These are phyloP conservation scores for Protobothrops mucrosquamatus DNA, from an alignment of 2,113 vertebrate species.

Conservation along the genomic window DNA sequence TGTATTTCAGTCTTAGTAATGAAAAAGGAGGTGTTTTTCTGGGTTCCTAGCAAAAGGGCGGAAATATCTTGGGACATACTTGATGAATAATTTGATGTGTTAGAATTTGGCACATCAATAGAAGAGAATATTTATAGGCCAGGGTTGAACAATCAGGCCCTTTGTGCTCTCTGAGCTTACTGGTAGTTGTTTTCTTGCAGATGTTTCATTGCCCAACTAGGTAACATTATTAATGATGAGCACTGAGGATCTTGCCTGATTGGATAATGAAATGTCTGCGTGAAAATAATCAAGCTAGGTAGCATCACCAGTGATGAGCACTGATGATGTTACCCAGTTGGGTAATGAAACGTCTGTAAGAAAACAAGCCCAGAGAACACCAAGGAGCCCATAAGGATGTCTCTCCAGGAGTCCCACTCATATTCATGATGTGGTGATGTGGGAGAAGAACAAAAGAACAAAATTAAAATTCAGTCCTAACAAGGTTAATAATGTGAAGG, in stretches of 20 bases:
- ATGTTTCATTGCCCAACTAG: not conserved
- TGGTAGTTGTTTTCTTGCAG: not conserved
- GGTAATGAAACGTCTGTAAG: not conserved
- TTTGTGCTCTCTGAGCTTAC: not conserved
- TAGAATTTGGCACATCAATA: not conserved
- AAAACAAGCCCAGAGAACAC: not conserved
- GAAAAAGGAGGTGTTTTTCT: not conserved
- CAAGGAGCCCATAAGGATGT: not conserved
- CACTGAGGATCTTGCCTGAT: not conserved
- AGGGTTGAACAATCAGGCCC: not conserved
- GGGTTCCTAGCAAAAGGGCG: too few relatives aligned
- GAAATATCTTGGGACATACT: not conserved
- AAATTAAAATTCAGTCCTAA: constrained; percentile 5
- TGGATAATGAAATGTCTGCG: not conserved
- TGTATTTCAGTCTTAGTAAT: not conserved
- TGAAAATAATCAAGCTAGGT: not conserved
- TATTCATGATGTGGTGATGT: not conserved
- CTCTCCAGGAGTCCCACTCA: not conserved
- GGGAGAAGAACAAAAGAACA: not conserved
- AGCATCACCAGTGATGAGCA: not conserved
- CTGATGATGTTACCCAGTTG: not conserved
- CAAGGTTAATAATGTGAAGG: constrained; percentile 5
- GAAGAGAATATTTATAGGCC: not conserved
- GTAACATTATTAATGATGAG: not conserved
- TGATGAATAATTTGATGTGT: not conserved